A percentile compares a stretch with the other conserved stretches of the same genome.
phyloP scores from a whole-genome alignment of 2,113 vertebrate genomes.

The Oreochromis spilurus region DNA sequence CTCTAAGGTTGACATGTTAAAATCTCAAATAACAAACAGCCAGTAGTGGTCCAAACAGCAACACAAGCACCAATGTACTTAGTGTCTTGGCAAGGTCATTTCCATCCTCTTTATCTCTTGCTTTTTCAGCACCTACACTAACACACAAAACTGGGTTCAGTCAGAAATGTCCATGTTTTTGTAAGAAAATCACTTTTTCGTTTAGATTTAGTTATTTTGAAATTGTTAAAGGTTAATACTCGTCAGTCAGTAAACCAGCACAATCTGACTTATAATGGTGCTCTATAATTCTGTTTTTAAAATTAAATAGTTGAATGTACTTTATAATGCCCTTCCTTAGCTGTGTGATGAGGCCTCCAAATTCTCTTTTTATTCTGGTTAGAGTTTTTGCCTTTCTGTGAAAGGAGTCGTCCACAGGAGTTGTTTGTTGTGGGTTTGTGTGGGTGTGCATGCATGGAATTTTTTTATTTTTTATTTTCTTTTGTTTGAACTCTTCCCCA shows the following conservation, averaged over 20 bases:
- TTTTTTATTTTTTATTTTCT: neutral
- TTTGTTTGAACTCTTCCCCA: neutral
- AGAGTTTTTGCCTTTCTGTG: neutral
- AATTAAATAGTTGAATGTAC: neutral
- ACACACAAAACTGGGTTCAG: neutral
- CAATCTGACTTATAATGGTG: neutral
- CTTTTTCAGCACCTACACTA: neutral
- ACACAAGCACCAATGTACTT: neutral
- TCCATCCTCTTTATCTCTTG: neutral
- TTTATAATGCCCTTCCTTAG: neutral
- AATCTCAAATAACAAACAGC: neutral
- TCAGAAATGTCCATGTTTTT: neutral
- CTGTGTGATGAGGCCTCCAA: neutral
- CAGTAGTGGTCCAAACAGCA: neutral
- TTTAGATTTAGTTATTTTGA: neutral
- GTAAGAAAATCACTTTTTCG: neutral
- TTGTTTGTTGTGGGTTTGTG: no score
- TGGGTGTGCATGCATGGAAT: no score
- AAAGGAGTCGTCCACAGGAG: neutral
- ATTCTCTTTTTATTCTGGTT: neutral
- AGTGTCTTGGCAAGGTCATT: neutral
- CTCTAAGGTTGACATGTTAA: neutral
- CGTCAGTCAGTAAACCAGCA: neutral
- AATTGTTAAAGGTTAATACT: neutral
- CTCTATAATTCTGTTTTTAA: neutral